phyloP scores from a whole-genome alignment of 1,140 invertebrate species.

The Bombus waltoni region DNA sequence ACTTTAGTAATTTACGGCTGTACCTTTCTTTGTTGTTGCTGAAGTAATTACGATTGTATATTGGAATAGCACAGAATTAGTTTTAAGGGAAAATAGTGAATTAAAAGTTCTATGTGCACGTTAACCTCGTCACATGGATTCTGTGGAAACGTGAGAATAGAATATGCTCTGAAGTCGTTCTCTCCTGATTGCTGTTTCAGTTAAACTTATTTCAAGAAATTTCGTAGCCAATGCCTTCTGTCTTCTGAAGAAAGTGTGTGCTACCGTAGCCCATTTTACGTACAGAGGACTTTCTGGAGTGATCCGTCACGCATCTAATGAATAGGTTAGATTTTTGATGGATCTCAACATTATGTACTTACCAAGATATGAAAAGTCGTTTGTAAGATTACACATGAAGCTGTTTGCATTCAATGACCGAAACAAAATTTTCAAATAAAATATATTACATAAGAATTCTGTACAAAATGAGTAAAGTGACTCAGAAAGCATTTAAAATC shows the following conservation, averaged over 20 bases:
- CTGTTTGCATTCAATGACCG: background rate
- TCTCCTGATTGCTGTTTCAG: slow-evolving; percentile 64
- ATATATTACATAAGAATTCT: slow-evolving; percentile 13
- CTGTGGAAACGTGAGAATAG: slow-evolving; percentile 62
- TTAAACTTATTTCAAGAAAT: slow-evolving; percentile 62
- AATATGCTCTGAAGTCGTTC: slow-evolving; percentile 74
- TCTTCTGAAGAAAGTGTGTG: slow-evolving; percentile 35
- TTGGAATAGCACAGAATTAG: slow-evolving; percentile 55
- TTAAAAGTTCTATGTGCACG: slow-evolving; percentile 54
- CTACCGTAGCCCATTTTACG: slow-evolving; percentile 18
- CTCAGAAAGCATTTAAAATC: background rate
- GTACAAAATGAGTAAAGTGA: background rate
- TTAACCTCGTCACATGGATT: slow-evolving; percentile 48
- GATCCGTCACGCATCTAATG: slow-evolving; percentile 31
- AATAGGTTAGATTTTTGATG: slow-evolving; percentile 58
- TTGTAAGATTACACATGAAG: slow-evolving; percentile 21
- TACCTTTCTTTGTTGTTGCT: slow-evolving; percentile 82
- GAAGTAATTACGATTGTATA: slow-evolving; percentile 72
- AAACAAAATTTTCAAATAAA: background rate
- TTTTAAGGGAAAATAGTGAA: slow-evolving; percentile 60
- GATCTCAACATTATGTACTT: slow-evolving; percentile 22
- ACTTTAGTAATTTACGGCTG: slow-evolving; percentile 83
- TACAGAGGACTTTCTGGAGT: slow-evolving; percentile 17
- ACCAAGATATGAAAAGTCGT: slow-evolving; percentile 14
- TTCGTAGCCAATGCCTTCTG: slow-evolving; percentile 31